Evolutionary conservation across 2,888 invertebrate genomes (phyloP).

Genomic region (Apodemia duryi): DNA sequence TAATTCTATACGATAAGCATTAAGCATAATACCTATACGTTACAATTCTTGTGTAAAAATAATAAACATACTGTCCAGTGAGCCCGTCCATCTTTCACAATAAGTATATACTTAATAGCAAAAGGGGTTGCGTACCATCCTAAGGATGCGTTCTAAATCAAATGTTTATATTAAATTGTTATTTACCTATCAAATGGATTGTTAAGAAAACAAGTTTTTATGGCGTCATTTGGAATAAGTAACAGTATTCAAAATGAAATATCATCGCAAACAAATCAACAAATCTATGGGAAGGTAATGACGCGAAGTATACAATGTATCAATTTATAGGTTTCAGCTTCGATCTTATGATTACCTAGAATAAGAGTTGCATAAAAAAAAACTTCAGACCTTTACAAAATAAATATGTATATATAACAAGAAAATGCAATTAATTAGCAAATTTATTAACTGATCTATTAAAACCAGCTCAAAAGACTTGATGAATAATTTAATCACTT

Average conservation of each 20-base stretch:
- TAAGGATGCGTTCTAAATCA: background rate
- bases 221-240: constrained; percentile 14
- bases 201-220: constrained; percentile 14
- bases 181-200: constrained; percentile 11
- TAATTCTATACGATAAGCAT: background rate
- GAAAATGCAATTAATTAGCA: no score
- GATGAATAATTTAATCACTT: no score
- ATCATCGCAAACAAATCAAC: constrained; percentile 39
- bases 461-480: no score
- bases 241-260: constrained; percentile 33
- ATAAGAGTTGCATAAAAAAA: background rate
- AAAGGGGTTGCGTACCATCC: background rate
- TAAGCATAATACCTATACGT: no score
- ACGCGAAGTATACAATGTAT: constrained; percentile 52
- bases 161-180: constrained; percentile 3
- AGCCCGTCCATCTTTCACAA: background rate
- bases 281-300: constrained; percentile 61
- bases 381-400: no score
- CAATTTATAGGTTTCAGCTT: constrained; percentile 40
- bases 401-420: no score
- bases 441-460: no score
- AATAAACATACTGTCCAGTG: background rate
- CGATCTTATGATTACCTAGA: constrained; percentile 40
- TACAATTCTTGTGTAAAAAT: background rate
- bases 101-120: background rate